Conservation (phyloP, 2,113 vertebrate species). For the Struthio camelus region DNA sequence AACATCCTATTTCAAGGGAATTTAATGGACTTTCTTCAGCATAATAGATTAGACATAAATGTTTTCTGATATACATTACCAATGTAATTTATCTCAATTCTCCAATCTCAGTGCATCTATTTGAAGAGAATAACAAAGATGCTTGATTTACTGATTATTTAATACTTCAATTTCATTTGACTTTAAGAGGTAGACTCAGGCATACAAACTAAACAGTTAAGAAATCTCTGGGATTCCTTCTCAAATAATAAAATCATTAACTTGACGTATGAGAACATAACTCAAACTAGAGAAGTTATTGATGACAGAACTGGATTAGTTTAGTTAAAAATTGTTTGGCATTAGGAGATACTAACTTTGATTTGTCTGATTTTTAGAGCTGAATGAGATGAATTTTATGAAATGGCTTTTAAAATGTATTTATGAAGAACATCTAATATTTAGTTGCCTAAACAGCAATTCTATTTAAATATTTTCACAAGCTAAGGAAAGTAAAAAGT, state of each 20-base stretch:
- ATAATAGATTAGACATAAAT: background rate
- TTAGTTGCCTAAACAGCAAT: slow-evolving; percentile 11
- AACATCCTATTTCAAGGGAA: background rate
- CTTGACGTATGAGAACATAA: background rate
- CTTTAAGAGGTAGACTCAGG: background rate
- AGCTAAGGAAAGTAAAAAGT: background rate
- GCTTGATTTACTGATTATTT: slow-evolving; percentile 44
- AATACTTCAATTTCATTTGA: slow-evolving; percentile 12
- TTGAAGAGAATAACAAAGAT: background rate
- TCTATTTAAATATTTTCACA: slow-evolving; percentile 9
- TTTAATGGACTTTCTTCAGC: background rate
- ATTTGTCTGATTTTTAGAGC: background rate
- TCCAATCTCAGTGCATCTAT: background rate
- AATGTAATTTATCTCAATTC: background rate
- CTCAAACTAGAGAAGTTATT: background rate
- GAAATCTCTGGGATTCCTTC: slow-evolving; percentile 14
- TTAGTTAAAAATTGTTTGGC: background rate
- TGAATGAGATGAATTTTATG: background rate
- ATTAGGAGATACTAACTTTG: background rate
- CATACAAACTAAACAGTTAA: slow-evolving; percentile 18
- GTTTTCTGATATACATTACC: background rate
- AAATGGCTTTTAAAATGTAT: slow-evolving; percentile 1
- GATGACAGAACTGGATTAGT: background rate
- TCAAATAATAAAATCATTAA: slow-evolving; percentile 22
- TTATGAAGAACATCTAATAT: slow-evolving; percentile 20